Percentiles rank a stretch among this genome's conserved stretches.
phyloP scores from a whole-genome alignment of 2,797 vertebrate species.

The Hydrocynus forskahlii region DNA sequence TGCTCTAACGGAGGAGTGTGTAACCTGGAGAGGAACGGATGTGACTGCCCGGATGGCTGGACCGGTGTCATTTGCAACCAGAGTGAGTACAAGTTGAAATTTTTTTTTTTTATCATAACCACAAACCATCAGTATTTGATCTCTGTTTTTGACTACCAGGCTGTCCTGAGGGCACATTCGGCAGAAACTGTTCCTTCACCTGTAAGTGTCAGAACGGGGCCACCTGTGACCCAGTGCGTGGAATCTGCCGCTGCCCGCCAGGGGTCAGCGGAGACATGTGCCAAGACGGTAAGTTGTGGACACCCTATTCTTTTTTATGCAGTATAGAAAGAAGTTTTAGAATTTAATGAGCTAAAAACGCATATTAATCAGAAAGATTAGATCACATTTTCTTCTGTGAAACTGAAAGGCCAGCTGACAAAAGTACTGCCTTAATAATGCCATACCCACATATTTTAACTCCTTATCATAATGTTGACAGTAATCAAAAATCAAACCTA shows the following conservation, averaged over 20 bases:
- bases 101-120: neutral
- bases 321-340: neutral
- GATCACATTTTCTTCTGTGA: neutral
- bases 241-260: constrained; percentile 81
- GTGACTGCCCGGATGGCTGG: constrained; percentile 80
- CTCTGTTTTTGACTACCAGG: constrained; percentile 66
- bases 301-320: neutral
- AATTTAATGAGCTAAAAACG: too few relatives aligned
- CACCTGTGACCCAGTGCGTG: constrained; percentile 73
- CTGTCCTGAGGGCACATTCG: constrained; percentile 79
- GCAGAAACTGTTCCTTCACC: constrained; percentile 79
- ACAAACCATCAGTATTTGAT: neutral
- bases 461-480: neutral
- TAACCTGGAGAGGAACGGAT: constrained; percentile 64
- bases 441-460: neutral
- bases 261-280: constrained; percentile 79
- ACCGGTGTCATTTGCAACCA: constrained; percentile 80
- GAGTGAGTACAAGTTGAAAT: constrained; percentile 76
- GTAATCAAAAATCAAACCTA: neutral
- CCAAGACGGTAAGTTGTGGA: constrained; percentile 75
- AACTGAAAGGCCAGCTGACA: neutral
- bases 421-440: neutral
- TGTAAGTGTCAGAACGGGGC: constrained; percentile 83
- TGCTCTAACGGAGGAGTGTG: constrained; percentile 79
- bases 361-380: neutral